Evolutionary conservation across 2,113 vertebrate genomes (phyloP), one percentile per base, ranked within the genome.

Genomic region (Hippocampus comes): DNA sequence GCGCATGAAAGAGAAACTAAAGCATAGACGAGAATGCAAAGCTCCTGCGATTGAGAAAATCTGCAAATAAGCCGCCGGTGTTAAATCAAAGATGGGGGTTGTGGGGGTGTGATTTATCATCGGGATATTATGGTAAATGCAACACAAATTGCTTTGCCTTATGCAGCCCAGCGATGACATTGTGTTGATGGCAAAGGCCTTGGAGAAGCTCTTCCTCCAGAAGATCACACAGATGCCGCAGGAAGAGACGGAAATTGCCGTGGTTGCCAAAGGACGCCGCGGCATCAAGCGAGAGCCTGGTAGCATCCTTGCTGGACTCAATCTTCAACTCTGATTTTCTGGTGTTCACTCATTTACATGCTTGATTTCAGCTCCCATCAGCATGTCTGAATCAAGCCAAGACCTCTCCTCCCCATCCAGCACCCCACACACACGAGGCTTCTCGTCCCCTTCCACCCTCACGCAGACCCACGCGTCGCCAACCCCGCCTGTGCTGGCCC

Each of bases 201-300:
- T 98, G 84, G 96, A 98, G 75, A 98, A 98, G 86, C 90, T 94
- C 72, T 98, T 98, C 82, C 92, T 97, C 68, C 94, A 96, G 80
- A 97, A 94, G 85, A 96, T 98, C 81, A 95, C 95, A 0, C 93
- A 98, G 82, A 95, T 98, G 93, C 95, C 95, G 0, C 94, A 95
- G 84, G 96, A 97, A 82, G 96, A 98, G 86, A 93, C 89, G 0
- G 96, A 97, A 82, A 94, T 98, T 4, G 80, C 93, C 8, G 92
- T 96, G 73, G 92, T 95, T 55, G 85, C 92, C 5, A 96, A 95
- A 87, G 94, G 94, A 18, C 87, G 95, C 21, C 92, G 96, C 55
- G 94, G 94, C 0, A 88, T 90, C 2, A 90, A 93, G 73, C 94
- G 94, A 75, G 96, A 97, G 72, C 15, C 92, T 87, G 94, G 96